phyloP scores from a whole-genome alignment of 2,113 vertebrate genomes.

The Microcebus jonahi region DNA sequence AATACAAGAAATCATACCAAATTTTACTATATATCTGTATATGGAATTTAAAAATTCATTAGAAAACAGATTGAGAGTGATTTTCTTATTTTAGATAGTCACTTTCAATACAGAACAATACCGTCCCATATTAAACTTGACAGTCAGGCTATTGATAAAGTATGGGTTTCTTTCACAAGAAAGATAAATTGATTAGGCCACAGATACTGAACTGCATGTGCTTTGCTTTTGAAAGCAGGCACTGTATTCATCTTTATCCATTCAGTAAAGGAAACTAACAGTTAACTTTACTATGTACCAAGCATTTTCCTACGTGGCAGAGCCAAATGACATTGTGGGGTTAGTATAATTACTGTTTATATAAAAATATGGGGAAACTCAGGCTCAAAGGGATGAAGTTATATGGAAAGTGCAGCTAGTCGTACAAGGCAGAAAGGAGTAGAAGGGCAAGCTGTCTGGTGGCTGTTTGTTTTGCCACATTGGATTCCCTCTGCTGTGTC shows the following conservation, averaged over 20 bases:
- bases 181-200: neutral
- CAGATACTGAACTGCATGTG: neutral
- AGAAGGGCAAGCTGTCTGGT: neutral
- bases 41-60: neutral
- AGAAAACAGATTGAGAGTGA: neutral
- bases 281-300: neutral
- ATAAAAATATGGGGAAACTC: neutral
- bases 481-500: neutral
- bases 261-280: neutral
- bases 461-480: rapidly evolving
- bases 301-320: neutral
- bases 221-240: neutral
- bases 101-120: neutral
- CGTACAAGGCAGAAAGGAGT: neutral
- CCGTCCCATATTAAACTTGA: neutral
- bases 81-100: neutral
- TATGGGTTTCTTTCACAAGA: neutral
- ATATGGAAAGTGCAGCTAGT: rapidly evolving
- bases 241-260: neutral
- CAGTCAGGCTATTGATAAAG: neutral
- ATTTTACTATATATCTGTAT: neutral
- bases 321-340: neutral
- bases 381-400: neutral
- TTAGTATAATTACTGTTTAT: neutral
- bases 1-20: neutral